phyloP scores from a whole-genome alignment of 2,888 invertebrate species.

The Andrena bicolor region DNA sequence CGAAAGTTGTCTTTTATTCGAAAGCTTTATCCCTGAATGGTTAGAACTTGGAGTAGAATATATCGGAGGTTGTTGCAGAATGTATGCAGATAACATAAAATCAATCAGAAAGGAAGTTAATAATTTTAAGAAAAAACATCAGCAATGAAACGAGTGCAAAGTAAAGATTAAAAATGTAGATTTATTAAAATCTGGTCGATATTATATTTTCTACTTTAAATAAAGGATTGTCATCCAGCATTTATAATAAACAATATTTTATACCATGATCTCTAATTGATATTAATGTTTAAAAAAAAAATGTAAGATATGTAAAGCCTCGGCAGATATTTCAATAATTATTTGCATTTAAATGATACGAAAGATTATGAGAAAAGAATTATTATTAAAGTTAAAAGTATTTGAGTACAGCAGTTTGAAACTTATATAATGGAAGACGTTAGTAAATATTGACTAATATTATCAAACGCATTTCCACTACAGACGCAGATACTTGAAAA shows the following conservation, averaged over 20 bases:
- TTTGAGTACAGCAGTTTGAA: background rate
- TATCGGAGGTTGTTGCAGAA: constrained; percentile 97
- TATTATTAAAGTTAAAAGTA: background rate
- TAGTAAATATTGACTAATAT: constrained; percentile 1
- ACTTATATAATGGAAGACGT: background rate
- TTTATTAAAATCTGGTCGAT: background rate
- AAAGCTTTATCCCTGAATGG: constrained; percentile 92
- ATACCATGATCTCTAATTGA: background rate
- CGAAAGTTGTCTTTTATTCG: constrained; percentile 90
- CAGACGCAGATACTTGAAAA: constrained; percentile 7
- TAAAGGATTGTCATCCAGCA: background rate
- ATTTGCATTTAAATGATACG: background rate
- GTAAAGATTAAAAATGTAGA: background rate
- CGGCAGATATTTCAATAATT: background rate
- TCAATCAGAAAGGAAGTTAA: constrained; percentile 89
- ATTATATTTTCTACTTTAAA: background rate
- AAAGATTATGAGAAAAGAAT: background rate
- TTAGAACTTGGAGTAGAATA: constrained; percentile 92
- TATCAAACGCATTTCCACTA: constrained; percentile 30
- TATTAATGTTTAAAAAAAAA: background rate
- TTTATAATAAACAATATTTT: background rate
- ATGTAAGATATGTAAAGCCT: background rate
- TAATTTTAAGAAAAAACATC: constrained; percentile 71
- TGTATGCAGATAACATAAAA: constrained; percentile 92
- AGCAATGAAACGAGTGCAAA: background rate